These are phyloP conservation scores for Chrysina gloriosa DNA, from an alignment of 2,888 invertebrate genomes.

Conservation along the genomic window DNA sequence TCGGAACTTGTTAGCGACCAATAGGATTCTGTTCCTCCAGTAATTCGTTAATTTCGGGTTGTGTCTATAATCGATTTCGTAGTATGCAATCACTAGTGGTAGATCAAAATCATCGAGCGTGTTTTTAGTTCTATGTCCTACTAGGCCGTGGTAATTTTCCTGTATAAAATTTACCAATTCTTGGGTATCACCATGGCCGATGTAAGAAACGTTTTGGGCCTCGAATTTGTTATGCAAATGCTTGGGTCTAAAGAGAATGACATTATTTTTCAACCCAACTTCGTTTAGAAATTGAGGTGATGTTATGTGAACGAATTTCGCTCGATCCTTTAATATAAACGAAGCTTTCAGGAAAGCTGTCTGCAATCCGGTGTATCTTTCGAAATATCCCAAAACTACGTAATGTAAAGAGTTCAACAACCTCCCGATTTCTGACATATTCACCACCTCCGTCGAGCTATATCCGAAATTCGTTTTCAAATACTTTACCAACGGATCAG, in stretches of 20 bases:
- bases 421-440: slow-evolving; percentile 73
- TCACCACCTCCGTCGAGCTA: slow-evolving; percentile 81
- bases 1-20: slow-evolving; percentile 68
- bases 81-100: slow-evolving; percentile 91
- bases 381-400: slow-evolving; percentile 82
- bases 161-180: slow-evolving; percentile 83
- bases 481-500: slow-evolving; percentile 78
- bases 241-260: slow-evolving; percentile 29
- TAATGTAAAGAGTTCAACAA: slow-evolving; percentile 78
- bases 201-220: slow-evolving; percentile 75
- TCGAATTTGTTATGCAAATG: slow-evolving; percentile 89
- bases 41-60: slow-evolving; percentile 96
- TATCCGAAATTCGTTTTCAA: slow-evolving; percentile 92
- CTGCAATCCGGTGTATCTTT: slow-evolving; percentile 76
- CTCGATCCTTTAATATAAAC: slow-evolving; percentile 86
- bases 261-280: slow-evolving; percentile 20
- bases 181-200: slow-evolving; percentile 71
- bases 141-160: slow-evolving; percentile 85
- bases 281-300: slow-evolving; percentile 52
- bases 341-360: slow-evolving; percentile 84
- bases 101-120: slow-evolving; percentile 82
- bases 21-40: slow-evolving; percentile 88
- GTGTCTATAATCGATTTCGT: slow-evolving; percentile 90
- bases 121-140: slow-evolving; percentile 85
- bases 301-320: slow-evolving; percentile 83